Conservation (phyloP, 2,888 invertebrate species). For the Cerceris rybyensis region DNA sequence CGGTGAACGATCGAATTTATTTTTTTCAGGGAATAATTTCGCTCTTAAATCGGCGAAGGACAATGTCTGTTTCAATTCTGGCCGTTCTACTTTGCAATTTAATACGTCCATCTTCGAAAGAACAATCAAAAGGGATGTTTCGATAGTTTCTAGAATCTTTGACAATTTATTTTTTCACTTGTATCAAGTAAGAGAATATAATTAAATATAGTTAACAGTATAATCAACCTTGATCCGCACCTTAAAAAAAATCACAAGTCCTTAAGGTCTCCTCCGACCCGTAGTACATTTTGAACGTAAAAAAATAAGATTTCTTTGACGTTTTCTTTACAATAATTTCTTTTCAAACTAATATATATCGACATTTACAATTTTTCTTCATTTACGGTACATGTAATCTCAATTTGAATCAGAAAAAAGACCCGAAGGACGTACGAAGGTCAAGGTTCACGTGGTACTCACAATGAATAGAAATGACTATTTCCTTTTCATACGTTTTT, state of each 20-base stretch:
- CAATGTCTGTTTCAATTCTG: slow-evolving; percentile 10
- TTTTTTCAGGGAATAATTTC: slow-evolving; percentile 42
- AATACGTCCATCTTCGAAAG: slow-evolving; percentile 35
- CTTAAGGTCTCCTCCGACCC: too few species aligned
- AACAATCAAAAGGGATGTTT: slow-evolving; percentile 5
- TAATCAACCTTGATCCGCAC: too few species aligned
- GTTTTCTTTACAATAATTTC: slow-evolving; percentile 36
- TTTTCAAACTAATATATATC: slow-evolving; percentile 47
- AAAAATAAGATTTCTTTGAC: too few species aligned
- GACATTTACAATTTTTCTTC: too few species aligned
- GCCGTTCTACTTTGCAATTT: slow-evolving; percentile 20
- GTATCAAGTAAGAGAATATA: not conserved
- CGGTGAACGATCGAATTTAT: slow-evolving; percentile 37
- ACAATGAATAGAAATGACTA: slow-evolving; percentile 50
- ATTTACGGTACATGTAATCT: too few species aligned
- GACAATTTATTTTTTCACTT: not conserved
- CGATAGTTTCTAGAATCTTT: not conserved
- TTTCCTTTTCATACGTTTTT: slow-evolving; percentile 35
- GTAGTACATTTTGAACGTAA: too few species aligned
- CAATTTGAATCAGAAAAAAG: too few species aligned
- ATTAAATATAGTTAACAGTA: not conserved
- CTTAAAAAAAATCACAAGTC: too few species aligned
- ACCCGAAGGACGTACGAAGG: too few species aligned
- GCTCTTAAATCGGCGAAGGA: slow-evolving; percentile 44
- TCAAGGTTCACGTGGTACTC: slow-evolving; percentile 34